Conservation (phyloP, 2,797 vertebrate species). For the Phylloscopus collybita region DNA sequence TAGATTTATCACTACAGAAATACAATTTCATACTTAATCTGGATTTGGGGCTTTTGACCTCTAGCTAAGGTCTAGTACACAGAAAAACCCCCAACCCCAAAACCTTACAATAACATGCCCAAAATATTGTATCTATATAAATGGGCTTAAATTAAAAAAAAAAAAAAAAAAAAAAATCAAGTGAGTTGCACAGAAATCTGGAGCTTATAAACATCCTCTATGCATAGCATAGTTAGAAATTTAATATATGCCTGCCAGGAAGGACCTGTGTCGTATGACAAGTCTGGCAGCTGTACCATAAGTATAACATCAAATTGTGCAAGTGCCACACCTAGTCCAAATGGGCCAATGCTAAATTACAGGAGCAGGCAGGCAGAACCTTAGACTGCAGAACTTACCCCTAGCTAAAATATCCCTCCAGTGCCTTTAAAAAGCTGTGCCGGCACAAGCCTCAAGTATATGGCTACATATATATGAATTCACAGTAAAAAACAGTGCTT, state of each 20-base stretch:
- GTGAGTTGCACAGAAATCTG: not conserved
- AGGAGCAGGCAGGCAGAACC: not conserved
- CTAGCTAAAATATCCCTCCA: not conserved
- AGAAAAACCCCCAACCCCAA: not conserved
- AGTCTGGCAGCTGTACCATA: not conserved
- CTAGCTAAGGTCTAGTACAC: not conserved
- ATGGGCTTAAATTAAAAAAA: not conserved
- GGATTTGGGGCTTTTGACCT: not conserved
- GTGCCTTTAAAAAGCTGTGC: not conserved
- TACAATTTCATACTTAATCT: not conserved
- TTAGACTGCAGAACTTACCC: not conserved
- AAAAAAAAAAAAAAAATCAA: not conserved
- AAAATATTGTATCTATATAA: not conserved
- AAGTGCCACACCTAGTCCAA: not conserved
- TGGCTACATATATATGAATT: rapidly evolving
- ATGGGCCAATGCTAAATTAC: not conserved
- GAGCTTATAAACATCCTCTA: not conserved
- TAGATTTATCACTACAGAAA: not conserved
- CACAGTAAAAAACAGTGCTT: not conserved
- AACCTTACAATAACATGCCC: not conserved
- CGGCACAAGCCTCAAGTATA: not conserved
- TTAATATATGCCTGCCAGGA: not conserved
- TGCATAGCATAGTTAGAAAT: not conserved
- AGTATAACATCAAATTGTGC: not conserved
- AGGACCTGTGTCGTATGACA: not conserved